Percentiles rank a stretch among this genome's conserved stretches.
Evolutionary conservation across 2,888 invertebrate genomes (phyloP).

Genomic region (Ecdyonurus torrentis): DNA sequence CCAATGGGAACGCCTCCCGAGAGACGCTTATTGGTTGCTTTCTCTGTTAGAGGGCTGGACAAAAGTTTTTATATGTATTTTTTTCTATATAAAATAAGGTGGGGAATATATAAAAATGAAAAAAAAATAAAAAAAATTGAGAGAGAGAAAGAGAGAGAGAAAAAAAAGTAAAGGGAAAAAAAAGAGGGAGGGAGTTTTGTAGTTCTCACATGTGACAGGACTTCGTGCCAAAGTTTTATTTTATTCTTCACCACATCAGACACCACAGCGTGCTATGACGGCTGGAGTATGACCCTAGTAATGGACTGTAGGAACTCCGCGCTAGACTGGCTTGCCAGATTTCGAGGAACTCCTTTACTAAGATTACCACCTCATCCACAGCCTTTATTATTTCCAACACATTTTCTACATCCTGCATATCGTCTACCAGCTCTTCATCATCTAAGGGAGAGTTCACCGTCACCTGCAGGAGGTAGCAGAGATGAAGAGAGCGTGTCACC

Average conservation of each 20-base stretch:
- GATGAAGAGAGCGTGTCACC: background rate
- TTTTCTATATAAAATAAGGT: background rate
- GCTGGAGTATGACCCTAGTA: background rate
- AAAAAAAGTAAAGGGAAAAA: background rate
- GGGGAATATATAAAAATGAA: background rate
- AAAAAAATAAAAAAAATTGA: no score
- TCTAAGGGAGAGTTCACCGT: background rate
- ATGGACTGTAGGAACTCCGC: background rate
- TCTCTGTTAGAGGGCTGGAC: background rate
- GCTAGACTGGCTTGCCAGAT: background rate
- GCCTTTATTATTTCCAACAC: background rate
- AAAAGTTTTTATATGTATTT: background rate
- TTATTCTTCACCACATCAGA: background rate
- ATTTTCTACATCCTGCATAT: background rate
- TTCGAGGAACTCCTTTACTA: background rate
- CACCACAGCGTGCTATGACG: background rate
- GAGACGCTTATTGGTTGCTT: background rate
- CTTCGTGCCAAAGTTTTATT: background rate
- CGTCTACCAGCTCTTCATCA: background rate
- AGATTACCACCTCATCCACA: background rate
- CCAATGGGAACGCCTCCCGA: background rate
- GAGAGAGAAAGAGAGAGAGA: no score
- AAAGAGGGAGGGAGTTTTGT: background rate
- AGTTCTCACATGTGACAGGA: background rate
- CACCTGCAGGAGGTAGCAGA: background rate